These are phyloP conservation scores for Hydrozoanthus tunicans DNA, from an alignment of 64 coral and sea anemone species.

Conservation along the genomic window DNA sequence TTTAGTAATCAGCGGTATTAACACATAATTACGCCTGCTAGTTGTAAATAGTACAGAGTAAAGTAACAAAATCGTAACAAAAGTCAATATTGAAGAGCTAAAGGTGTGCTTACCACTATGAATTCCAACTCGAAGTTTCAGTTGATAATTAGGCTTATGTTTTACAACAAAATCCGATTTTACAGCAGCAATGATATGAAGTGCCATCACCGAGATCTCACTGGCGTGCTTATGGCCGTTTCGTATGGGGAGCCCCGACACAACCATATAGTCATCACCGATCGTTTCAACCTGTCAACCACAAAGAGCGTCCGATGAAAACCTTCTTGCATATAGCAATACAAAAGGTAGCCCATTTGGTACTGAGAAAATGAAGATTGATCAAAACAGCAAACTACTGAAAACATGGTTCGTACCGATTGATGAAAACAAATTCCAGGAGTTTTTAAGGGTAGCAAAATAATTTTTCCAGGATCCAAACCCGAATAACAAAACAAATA, in stretches of 20 bases:
- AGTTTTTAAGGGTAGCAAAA: too few species aligned
- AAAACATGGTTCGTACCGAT: too few species aligned
- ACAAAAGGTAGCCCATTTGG: too few species aligned
- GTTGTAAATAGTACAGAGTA: too few species aligned
- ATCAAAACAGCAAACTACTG: too few species aligned
- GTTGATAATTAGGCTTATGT: not conserved
- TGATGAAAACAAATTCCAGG: too few species aligned
- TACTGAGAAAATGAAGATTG: too few species aligned
- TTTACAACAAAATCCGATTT: not conserved
- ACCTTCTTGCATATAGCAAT: too few species aligned
- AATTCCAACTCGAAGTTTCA: not conserved
- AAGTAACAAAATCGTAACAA: not conserved
- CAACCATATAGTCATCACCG: slow-evolving; percentile 16
- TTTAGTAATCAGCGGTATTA: too few species aligned
- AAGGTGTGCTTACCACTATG: not conserved
- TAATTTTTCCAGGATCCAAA: too few species aligned
- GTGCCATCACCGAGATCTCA: not conserved
- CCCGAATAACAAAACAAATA: too few species aligned
- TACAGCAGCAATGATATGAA: not conserved
- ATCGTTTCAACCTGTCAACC: not conserved
- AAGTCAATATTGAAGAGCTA: not conserved
- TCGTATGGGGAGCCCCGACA: not conserved
- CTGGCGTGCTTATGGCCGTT: not conserved
- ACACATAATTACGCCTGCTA: too few species aligned
- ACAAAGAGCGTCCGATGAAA: not conserved